These are phyloP conservation scores for Plusia festucae DNA, from an alignment of 2,888 invertebrate genomes.

Conservation along the genomic window DNA sequence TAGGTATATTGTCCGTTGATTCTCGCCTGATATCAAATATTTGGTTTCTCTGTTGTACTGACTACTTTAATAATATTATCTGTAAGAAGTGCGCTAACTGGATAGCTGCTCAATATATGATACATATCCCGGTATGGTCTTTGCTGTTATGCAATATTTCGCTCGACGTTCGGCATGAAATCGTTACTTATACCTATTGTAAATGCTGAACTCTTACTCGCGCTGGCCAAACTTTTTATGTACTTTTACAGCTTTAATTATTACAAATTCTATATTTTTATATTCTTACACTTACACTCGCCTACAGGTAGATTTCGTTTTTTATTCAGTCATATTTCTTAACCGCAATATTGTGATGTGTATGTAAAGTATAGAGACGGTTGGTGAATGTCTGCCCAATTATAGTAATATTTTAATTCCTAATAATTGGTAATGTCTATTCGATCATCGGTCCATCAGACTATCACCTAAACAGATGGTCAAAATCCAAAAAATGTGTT, in stretches of 20 bases:
- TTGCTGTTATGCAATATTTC: not conserved
- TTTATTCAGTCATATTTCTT: not conserved
- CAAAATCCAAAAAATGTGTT: not conserved
- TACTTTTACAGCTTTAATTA: slow-evolving; percentile 4
- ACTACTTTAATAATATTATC: not conserved
- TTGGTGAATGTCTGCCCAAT: not conserved
- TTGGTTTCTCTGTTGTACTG: not conserved
- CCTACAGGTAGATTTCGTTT: not conserved
- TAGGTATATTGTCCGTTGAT: not conserved
- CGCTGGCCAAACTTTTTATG: slow-evolving; percentile 7
- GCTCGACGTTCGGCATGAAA: not conserved
- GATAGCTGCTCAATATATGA: slow-evolving; percentile 5
- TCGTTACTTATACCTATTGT: not conserved
- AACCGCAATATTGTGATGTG: not conserved
- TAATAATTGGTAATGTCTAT: not conserved
- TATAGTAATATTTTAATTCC: not conserved
- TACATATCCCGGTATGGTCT: slow-evolving; percentile 1
- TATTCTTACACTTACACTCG: slow-evolving; percentile 1
- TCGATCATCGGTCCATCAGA: too few species aligned
- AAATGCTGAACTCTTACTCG: not conserved
- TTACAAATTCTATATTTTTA: slow-evolving; percentile 1
- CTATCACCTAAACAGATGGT: not conserved
- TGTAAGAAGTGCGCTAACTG: slow-evolving; percentile 3
- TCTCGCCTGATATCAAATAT: not conserved
- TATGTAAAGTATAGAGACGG: not conserved